These are phyloP conservation scores for Oreotragus oreotragus DNA, from an alignment of 2,113 vertebrate genomes.

Conservation along the genomic window DNA sequence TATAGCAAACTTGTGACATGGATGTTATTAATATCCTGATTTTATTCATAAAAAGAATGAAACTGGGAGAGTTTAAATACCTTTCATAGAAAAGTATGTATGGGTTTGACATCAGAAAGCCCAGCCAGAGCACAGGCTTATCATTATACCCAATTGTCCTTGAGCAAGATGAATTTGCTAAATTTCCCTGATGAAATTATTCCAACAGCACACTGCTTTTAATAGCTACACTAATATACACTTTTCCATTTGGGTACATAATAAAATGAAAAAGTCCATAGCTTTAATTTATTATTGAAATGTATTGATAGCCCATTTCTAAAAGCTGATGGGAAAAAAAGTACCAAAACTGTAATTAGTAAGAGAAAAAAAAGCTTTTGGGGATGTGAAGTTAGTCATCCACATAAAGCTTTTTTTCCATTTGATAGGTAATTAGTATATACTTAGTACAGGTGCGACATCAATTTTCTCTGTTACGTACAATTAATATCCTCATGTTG, in stretches of 20 bases:
- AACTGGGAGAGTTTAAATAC: background rate
- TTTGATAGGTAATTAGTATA: conserved; percentile 24
- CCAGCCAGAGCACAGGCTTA: accelerated
- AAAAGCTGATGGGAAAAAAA: background rate
- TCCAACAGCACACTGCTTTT: background rate
- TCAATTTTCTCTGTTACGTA: background rate
- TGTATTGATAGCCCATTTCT: background rate
- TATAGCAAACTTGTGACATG: background rate
- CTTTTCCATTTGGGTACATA: background rate
- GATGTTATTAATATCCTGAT: background rate
- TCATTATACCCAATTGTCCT: background rate
- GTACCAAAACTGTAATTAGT: background rate
- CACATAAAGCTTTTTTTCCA: background rate
- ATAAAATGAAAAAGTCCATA: background rate
- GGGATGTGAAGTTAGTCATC: background rate
- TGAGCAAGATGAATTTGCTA: background rate
- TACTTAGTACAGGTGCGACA: background rate
- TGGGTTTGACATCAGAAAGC: background rate
- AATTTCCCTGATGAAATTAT: too few relatives aligned
- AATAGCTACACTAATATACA: too few relatives aligned
- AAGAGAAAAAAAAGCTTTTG: background rate
- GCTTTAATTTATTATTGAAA: background rate
- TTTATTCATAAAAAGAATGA: background rate
- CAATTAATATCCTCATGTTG: conserved; percentile 7
- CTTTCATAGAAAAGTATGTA: background rate